Base-by-base conservation (phyloP, 2,113 vertebrate genomes). In the Paradoxurus hermaphroditus region DNA sequence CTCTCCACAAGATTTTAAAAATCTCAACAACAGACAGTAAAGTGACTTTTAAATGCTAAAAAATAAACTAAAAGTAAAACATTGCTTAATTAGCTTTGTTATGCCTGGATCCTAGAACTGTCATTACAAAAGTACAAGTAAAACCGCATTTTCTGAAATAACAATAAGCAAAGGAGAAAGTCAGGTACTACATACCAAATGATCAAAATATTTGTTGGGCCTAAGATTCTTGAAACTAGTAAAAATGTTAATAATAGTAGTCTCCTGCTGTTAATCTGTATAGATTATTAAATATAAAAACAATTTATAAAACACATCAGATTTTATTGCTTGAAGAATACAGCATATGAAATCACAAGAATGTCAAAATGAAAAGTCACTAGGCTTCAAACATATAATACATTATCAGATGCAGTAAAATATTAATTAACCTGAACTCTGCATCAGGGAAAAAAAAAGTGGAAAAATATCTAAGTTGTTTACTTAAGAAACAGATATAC, bases 301-400 rank as follows among this genome's bases (percentile, higher is more conserved):
- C 98, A 96, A 94, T 98, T 98, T 99, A 98, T 99, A 99, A 99
- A 99, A 99, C 99, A 99, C 98, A 99, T 98, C 98, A 99, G 98
- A 99, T 99, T 99, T 99, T 99, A 99, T 99, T 99, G 99, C 99
- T 99, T 99, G 99, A 99, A 99, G 99, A 99, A 99, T 99, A 99
- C 99, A 99, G 98, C 99, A 99, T 99, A 98, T 98, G 99, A 99
- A 99, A 99, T 99, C 98, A 99, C 99, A 99, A 99, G 98, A 98
- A 99, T 98, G 98, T 99, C 99, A 98, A 99, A 99, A 99, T 99
- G 98, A 99, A 98, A 99, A 97, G 97, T 99, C 98, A 99, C 99
- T 99, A 99, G 98, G 98, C 98, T 98, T 99, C 98, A 99, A 99
- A 99, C 99, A 99, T 98, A 99, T 99, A 99, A 99, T 98, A 99